Conservation (phyloP, 2,888 invertebrate species). For the Monopis laevigella region DNA sequence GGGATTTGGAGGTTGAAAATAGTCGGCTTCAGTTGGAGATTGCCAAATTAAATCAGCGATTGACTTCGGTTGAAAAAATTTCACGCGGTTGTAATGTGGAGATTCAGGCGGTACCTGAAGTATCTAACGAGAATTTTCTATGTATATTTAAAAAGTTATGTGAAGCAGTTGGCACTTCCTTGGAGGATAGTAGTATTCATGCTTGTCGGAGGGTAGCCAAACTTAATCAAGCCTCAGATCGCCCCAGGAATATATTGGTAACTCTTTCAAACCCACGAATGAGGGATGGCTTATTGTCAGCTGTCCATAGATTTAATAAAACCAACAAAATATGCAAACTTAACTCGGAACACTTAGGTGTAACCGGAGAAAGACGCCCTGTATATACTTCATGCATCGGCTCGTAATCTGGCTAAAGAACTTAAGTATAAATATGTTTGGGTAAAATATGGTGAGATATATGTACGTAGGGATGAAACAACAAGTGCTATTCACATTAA, state of each 20-base stretch:
- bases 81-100: constrained; percentile 16
- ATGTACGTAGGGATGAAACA: no score
- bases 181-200: constrained; percentile 2
- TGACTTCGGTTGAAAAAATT: constrained; percentile 15
- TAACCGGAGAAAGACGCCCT: constrained; percentile 12
- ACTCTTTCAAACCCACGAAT: constrained; percentile 13
- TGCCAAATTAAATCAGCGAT: background rate
- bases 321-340: constrained; percentile 10
- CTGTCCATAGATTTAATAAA: constrained; percentile 17
- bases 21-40: constrained; percentile 10
- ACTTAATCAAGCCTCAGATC: constrained; percentile 11
- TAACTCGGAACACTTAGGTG: constrained; percentile 12
- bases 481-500: no score
- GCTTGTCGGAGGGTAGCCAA: constrained; percentile 17
- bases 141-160: constrained; percentile 12
- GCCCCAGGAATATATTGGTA: constrained; percentile 14
- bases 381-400: no score
- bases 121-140: constrained; percentile 10
- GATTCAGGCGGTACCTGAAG: constrained; percentile 17
- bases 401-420: no score
- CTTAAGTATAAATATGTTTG: no score
- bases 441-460: no score
- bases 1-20: background rate
- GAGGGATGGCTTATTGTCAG: constrained; percentile 19
- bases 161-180: background rate